Percentiles rank a stretch among this genome's conserved stretches.
These are phyloP conservation scores for Lepidurus packardi DNA, from an alignment of 1,140 invertebrate genomes.

Conservation along the genomic window DNA sequence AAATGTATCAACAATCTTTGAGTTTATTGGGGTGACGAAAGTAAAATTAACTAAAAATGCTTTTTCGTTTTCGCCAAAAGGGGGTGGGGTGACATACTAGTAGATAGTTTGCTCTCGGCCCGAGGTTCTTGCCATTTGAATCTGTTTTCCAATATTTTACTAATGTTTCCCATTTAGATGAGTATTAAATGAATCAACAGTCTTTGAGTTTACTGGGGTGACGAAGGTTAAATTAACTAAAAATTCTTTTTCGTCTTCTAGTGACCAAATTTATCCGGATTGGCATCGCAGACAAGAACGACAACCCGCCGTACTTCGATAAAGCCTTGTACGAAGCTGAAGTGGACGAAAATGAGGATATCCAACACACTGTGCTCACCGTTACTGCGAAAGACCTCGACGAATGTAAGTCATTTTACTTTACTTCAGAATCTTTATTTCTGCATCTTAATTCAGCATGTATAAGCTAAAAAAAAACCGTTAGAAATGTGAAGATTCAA, in stretches of 20 bases:
- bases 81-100: too few relatives aligned
- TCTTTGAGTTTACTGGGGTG: too few relatives aligned
- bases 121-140: too few relatives aligned
- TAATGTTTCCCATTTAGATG: too few relatives aligned
- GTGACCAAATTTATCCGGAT: conserved; percentile 53
- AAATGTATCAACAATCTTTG: too few relatives aligned
- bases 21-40: too few relatives aligned
- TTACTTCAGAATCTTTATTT: conserved; percentile 26
- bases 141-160: too few relatives aligned
- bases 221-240: too few relatives aligned
- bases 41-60: conserved; percentile 24
- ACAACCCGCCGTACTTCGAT: conserved; percentile 95
- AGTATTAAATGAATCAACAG: too few relatives aligned
- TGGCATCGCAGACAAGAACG: conserved; percentile 77
- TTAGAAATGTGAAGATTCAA: neutral
- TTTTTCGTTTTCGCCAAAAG: too few relatives aligned
- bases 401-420: conserved; percentile 74
- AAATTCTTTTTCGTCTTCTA: conserved; percentile 37
- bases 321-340: conserved; percentile 91
- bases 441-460: neutral
- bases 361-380: conserved; percentile 90
- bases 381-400: conserved; percentile 97
- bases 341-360: conserved; percentile 96
- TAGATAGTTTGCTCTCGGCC: too few relatives aligned
- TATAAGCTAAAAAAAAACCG: neutral